Percentiles rank a stretch among this genome's conserved stretches.
phyloP scores from a whole-genome alignment of 1,140 invertebrate genomes.

The Brachionus manjavacas region DNA sequence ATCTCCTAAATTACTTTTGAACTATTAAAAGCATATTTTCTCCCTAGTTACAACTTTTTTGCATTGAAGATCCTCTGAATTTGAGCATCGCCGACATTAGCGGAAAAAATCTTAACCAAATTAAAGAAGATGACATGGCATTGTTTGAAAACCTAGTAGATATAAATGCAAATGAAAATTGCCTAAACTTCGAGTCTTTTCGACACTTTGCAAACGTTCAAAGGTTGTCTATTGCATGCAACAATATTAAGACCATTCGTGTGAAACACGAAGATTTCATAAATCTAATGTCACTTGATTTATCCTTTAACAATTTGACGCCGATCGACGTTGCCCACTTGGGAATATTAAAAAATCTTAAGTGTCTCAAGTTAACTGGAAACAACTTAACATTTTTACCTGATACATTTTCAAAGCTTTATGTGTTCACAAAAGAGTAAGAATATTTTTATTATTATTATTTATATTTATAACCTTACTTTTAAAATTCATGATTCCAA shows the following conservation, averaged over 20 bases:
- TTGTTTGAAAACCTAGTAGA: slow-evolving; percentile 57
- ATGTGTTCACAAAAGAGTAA: slow-evolving; percentile 40
- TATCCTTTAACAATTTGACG: slow-evolving; percentile 57
- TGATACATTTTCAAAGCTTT: slow-evolving; percentile 17
- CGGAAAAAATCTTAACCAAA: slow-evolving; percentile 50
- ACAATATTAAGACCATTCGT: slow-evolving; percentile 44
- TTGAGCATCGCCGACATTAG: slow-evolving; percentile 53
- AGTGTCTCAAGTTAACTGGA: slow-evolving; percentile 53
- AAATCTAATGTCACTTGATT: slow-evolving; percentile 47
- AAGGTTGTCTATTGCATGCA: slow-evolving; percentile 53
- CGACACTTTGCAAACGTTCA: slow-evolving; percentile 51
- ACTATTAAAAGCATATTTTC: background rate
- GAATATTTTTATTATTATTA: no score
- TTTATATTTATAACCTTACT: no score
- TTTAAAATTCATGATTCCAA: no score
- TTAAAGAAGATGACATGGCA: slow-evolving; percentile 53
- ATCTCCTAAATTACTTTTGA: background rate
- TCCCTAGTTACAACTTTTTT: slow-evolving; percentile 54
- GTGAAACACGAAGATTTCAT: slow-evolving; percentile 36
- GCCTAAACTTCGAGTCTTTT: slow-evolving; percentile 53
- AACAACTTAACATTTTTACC: slow-evolving; percentile 52
- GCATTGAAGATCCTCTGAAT: slow-evolving; percentile 55
- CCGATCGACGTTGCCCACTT: slow-evolving; percentile 51
- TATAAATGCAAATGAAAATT: slow-evolving; percentile 56
- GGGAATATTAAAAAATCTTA: slow-evolving; percentile 50